Percentiles rank a stretch among this genome's conserved stretches.
Evolutionary conservation across 2,113 vertebrate species (phyloP).

Genomic region (Phaetusa simplex): DNA sequence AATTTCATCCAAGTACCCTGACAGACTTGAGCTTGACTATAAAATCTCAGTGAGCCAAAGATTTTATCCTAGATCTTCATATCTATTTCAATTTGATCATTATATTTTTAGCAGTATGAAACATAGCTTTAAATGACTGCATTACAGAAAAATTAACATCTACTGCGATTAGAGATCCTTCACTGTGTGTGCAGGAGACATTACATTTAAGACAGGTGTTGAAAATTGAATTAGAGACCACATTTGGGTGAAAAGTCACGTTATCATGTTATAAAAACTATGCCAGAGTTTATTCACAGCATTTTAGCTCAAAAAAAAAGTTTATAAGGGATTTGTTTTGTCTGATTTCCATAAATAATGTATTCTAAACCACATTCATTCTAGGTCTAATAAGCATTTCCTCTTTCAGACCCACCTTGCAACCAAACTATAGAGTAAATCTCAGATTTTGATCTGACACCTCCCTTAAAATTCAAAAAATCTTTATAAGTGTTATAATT

Average conservation of each 20-base stretch:
- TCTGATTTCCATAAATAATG: neutral
- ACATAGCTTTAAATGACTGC: neutral
- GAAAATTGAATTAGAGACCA: neutral
- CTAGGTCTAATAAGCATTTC: neutral
- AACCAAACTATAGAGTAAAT: neutral
- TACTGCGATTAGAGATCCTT: neutral
- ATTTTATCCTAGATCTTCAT: neutral
- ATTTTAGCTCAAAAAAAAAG: neutral
- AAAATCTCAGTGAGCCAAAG: neutral
- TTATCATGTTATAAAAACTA: neutral
- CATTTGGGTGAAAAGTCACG: neutral
- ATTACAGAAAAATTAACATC: neutral
- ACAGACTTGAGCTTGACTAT: neutral
- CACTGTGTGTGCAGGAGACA: neutral
- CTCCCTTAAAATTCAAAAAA: neutral
- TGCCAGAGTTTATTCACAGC: neutral
- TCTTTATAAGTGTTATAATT: neutral
- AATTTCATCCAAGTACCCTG: neutral
- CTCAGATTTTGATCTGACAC: neutral
- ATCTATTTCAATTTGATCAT: neutral
- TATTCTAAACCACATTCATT: neutral
- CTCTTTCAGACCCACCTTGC: neutral
- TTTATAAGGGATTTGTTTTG: neutral
- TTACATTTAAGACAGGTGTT: neutral
- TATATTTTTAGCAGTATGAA: neutral